Base-by-base conservation (phyloP, 2,797 vertebrate species). In the Chiropotes sagulatus region DNA sequence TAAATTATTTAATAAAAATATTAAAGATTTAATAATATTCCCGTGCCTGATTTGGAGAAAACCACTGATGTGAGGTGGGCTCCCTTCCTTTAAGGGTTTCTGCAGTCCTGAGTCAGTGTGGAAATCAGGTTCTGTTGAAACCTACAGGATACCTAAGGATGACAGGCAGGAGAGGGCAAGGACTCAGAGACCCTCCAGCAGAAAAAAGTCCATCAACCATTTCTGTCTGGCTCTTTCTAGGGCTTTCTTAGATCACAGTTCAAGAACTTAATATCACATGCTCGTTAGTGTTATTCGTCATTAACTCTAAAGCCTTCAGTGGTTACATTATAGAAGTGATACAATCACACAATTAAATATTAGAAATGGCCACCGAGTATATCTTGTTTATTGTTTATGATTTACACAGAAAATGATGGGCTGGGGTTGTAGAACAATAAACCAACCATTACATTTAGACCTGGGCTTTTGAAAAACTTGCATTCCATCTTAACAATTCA, bases 351-450 rank as follows among this genome's bases (percentile, higher is more conserved):
- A 93, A 98, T 97, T 97, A 98, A 98, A 88, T 98, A 93, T 98
- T 97, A 97, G 97, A 97, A 98, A 97, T 97, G 97, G 96, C 94
- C 97, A 98, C 95, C 7, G 96, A 96, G 95, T 97, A 98, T 94
- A 98, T 97, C 85, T 92, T 98, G 93, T 98, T 98, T 98, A 98
- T 98, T 98, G 82, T 97, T 98, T 98, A 97, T 97, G 97, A 98
- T 96, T 98, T 96, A 98, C 97, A 98, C 33, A 5, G 93, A 97
- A 97, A 96, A 97, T 91, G 95, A 92, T 75, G 94, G 84, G 92
- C n/a, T 97, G 82, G 75, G 54, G 41, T 94, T 94, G 81, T 93
- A 97, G 93, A 97, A 98, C 97, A 97, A 97, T 95, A 97, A 97
- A 98, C 96, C 96, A 98, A 92, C 96, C 96, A 96, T 96, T 97